A percentile compares a stretch with the other conserved stretches of the same genome.
phyloP scores from a whole-genome alignment of 2,113 vertebrate genomes.

The Puntigrus tetrazona region DNA sequence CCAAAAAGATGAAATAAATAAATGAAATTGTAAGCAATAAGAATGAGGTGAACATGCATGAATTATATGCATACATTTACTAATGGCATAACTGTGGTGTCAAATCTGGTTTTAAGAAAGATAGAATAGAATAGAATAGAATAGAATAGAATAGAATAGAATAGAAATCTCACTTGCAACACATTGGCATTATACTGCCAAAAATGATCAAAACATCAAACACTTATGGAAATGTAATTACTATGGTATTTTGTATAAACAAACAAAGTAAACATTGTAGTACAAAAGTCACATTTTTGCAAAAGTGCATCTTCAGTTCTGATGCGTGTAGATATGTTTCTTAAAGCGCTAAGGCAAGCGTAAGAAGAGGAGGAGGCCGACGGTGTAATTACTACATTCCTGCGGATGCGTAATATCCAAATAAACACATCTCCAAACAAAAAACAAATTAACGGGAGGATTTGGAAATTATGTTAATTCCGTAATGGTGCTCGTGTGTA shows the following conservation, averaged over 20 bases:
- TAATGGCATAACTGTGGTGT: no score
- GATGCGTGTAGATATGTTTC: not conserved
- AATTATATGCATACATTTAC: no score
- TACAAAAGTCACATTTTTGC: not conserved
- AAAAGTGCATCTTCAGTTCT: not conserved
- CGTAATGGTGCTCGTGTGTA: slow-evolving; percentile 44
- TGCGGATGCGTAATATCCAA: slow-evolving; percentile 39
- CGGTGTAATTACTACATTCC: slow-evolving; percentile 44
- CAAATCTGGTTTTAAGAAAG: no score
- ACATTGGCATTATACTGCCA: not conserved
- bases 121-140: no score
- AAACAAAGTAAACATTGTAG: not conserved
- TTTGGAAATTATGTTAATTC: slow-evolving; percentile 75
- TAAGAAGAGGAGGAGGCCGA: not conserved
- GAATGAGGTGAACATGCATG: no score
- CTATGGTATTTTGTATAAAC: not conserved
- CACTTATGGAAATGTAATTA: not conserved
- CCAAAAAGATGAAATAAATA: not conserved
- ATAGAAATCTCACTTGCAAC: not conserved
- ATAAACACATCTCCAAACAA: slow-evolving; percentile 52
- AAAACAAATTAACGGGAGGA: slow-evolving; percentile 60
- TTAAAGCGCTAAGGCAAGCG: not conserved
- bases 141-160: no score
- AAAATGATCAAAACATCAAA: not conserved
- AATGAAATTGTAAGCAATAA: no score